A percentile compares a stretch with the other conserved stretches of the same genome.
Evolutionary conservation across 2,797 vertebrate genomes (phyloP).

Genomic region (Monodelphis domestica): DNA sequence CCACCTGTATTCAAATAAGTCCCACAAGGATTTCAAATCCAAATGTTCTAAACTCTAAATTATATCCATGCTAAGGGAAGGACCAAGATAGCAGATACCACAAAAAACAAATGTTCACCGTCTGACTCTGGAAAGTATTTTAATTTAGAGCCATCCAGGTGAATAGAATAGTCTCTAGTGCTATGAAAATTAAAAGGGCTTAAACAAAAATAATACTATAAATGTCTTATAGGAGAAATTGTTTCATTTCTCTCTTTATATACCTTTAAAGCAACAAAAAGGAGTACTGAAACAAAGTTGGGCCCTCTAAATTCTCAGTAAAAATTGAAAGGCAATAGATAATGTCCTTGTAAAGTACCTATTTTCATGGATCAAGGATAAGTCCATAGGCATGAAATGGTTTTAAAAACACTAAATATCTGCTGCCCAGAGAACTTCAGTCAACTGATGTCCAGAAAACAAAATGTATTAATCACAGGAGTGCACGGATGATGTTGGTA

Average conservation of each 20-base stretch:
- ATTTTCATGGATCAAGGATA: neutral
- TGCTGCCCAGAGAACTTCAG: too few species aligned
- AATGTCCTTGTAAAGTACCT: neutral
- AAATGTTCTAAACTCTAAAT: neutral
- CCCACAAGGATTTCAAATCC: neutral
- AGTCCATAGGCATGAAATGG: neutral
- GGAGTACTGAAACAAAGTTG: neutral
- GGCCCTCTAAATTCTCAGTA: neutral
- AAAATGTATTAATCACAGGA: neutral
- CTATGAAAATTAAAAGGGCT: conserved; percentile 26
- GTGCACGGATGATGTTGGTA: neutral
- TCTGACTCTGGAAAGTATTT: neutral
- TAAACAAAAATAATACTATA: conserved; percentile 1
- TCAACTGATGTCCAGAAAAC: neutral
- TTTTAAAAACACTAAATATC: neutral
- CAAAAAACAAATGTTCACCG: neutral
- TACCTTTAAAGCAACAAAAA: neutral
- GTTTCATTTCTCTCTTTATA: neutral
- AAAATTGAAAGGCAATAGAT: neutral
- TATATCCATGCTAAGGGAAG: too few species aligned
- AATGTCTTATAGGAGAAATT: neutral
- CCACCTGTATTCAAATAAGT: neutral
- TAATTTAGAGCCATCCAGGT: neutral
- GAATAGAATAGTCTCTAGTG: neutral
- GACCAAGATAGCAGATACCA: fast-evolving